Base-by-base conservation (phyloP, 2,888 invertebrate species). In the Brenthis ino region DNA sequence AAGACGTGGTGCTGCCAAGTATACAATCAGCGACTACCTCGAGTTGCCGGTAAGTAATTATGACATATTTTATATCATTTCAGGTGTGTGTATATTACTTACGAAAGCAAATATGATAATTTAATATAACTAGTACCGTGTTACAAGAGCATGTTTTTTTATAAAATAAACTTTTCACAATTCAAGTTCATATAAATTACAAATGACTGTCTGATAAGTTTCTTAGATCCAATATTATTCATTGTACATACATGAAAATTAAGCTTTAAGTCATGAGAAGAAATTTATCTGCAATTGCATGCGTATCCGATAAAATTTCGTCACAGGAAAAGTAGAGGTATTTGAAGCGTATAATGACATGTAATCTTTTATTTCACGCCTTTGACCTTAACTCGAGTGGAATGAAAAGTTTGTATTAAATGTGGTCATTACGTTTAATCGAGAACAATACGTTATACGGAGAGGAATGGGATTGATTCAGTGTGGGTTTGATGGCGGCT, bases 1-100 rank as follows among this genome's bases (percentile, higher is more conserved):
- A 77, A 91, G 95, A 70, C 93, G 94, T 77, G 95, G 95, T 61
- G 95, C 95, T 64, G 95, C 95, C 69, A 94, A 94, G 80, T 92
- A 95, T 83, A 94, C 94, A 68, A 93, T 95, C 65, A 93, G 93
- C 60, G 94, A 94, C 73, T 93, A 95, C 76, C 93, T 95, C 74
- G 94, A 95, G 83, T 85, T 95, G 85, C 95, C 95, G 94, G 56
- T 57, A 12, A 57, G 60, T 60, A 28, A 1, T 28, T 28, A n/a
- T 28, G 37, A 43, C 37, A 43, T 28, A 28, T n/a, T 20, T 37
- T 57, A 8, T 24, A 58, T 24, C 1, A 8, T 1, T 20, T 48
- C 28, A 47, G 2, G 14, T 47, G 4, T 24, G 4, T 20, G 6
- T 37, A 37, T 24, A 47, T 24, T 43, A 13, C 1, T 48, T 13